These are phyloP conservation scores for Scylla paramamosain DNA, from an alignment of 1,140 invertebrate genomes.

Conservation along the genomic window DNA sequence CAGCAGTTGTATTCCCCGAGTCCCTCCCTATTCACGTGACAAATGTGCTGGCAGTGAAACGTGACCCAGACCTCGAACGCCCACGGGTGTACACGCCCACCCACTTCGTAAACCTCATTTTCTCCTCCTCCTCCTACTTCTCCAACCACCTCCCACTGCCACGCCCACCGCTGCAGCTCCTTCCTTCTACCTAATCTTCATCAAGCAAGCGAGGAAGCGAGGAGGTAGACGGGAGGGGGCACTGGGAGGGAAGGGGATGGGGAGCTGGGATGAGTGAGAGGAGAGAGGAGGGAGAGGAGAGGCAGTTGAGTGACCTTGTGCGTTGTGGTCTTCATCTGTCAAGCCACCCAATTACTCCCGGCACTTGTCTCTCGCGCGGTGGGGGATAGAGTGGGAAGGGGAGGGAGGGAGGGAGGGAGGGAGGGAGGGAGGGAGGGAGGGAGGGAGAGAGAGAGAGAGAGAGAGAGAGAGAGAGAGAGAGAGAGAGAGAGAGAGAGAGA, in stretches of 20 bases:
- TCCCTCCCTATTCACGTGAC: conserved; percentile 9
- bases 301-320: conserved; percentile 2
- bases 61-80: not conserved
- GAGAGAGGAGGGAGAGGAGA: not conserved
- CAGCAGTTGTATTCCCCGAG: not conserved
- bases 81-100: not conserved
- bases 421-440: no score
- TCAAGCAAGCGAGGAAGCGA: not conserved
- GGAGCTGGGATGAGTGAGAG: not conserved
- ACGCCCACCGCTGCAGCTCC: not conserved
- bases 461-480: no score
- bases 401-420: no score
- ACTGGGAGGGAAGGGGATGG: not conserved
- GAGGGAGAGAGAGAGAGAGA: no score
- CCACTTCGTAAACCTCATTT: not conserved
- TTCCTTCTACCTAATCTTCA: no score
- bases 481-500: no score
- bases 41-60: not conserved
- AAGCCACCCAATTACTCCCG: no score
- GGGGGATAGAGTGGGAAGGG: no score
- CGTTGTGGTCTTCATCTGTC: conserved; percentile 41
- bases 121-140: not conserved
- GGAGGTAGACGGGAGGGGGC: not conserved
- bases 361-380: no score
- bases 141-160: not conserved